phyloP scores from a whole-genome alignment of 2,797 vertebrate genomes.

The Enteromius unitaeniatus region DNA sequence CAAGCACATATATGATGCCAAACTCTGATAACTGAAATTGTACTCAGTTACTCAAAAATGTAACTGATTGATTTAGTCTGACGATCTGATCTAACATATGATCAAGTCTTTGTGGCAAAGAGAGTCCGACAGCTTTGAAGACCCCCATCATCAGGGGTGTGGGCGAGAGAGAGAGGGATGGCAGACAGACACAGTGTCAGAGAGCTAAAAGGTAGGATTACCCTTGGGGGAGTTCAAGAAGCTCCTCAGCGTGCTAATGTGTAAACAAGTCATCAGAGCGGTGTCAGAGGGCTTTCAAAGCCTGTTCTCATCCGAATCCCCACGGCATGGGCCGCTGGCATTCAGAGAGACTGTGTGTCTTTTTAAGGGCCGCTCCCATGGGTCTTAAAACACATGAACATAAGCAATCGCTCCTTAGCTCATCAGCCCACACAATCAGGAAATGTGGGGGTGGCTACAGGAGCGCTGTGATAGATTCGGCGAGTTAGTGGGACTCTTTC shows the following conservation, averaged over 20 bases:
- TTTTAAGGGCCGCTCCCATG: slow-evolving; percentile 64
- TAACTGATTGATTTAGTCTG: neutral
- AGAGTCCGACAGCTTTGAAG: neutral
- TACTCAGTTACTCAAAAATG: neutral
- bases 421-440: slow-evolving; percentile 39
- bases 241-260: slow-evolving; percentile 69
- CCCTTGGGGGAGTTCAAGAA: slow-evolving; percentile 74
- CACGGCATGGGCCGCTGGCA: slow-evolving; percentile 81
- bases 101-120: slow-evolving; percentile 22
- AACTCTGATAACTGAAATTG: neutral
- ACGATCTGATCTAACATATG: slow-evolving; percentile 22
- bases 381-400: slow-evolving; percentile 43
- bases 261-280: slow-evolving; percentile 88
- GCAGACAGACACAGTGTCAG: slow-evolving; percentile 52
- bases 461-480: slow-evolving; percentile 83
- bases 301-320: slow-evolving; percentile 82
- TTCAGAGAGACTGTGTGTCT: slow-evolving; percentile 85
- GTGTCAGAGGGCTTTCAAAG: slow-evolving; percentile 82
- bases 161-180: slow-evolving; percentile 41
- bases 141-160: slow-evolving; percentile 45
- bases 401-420: slow-evolving; percentile 38
- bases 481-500: slow-evolving; percentile 70
- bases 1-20: neutral
- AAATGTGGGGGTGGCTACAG: slow-evolving; percentile 67
- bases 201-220: slow-evolving; percentile 63